These are phyloP conservation scores for cattle (Bos taurus) DNA, from an alignment of 2,113 vertebrate species.

Conservation along the genomic window ARS-UCD2.0 NC_037352.1:31455501-31456000, in stretches of 20 bases:
- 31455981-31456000: constrained; percentile 18
- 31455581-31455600: constrained; percentile 48
- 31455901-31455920: constrained; percentile 77
- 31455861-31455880: constrained; percentile 83
- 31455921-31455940: constrained; percentile 51
- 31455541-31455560: constrained; percentile 33
- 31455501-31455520: constrained; percentile 34
- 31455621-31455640: constrained; percentile 46
- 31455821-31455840: constrained; percentile 80
- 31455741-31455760: constrained; percentile 76
- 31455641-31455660: constrained; percentile 72
- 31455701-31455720: constrained; percentile 83
- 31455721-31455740: constrained; percentile 79
- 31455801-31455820: constrained; percentile 75
- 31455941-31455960: constrained; percentile 18
- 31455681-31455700: constrained; percentile 78
- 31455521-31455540: constrained; percentile 25
- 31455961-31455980: neutral
- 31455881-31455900: constrained; percentile 81
- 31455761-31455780: constrained; percentile 83
- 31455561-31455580: constrained; percentile 11
- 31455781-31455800: constrained; percentile 76
- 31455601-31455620: constrained; percentile 48
- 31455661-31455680: constrained; percentile 78
- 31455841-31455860: constrained; percentile 80